These are phyloP conservation scores for Lamellibrachia columna DNA, from an alignment of 2,888 invertebrate genomes.

Conservation along the genomic window DNA sequence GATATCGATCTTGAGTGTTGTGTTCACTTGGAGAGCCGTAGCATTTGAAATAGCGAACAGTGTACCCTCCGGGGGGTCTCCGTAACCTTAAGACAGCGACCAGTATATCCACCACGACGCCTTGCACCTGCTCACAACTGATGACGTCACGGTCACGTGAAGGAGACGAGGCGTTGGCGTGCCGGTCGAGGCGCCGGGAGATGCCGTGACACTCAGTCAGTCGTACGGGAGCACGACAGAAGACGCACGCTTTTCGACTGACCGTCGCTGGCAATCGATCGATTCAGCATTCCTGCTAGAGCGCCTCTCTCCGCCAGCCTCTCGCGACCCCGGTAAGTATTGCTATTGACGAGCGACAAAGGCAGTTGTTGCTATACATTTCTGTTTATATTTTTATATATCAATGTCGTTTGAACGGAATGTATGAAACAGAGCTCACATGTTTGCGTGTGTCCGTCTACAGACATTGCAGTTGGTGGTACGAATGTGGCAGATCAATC, in stretches of 20 bases:
- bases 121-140: background rate
- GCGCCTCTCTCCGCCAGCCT: background rate
- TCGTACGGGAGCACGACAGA: constrained; percentile 2
- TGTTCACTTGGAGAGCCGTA: background rate
- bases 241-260: background rate
- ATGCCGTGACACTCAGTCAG: background rate
- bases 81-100: background rate
- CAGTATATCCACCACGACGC: background rate
- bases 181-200: background rate
- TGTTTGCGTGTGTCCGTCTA: background rate
- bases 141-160: background rate
- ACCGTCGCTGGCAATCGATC: background rate
- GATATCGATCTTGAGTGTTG: background rate
- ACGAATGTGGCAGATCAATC: background rate
- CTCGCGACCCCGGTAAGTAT: background rate
- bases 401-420: background rate
- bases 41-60: background rate
- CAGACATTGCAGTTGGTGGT: background rate
- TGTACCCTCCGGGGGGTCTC: background rate
- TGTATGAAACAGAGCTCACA: background rate
- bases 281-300: background rate
- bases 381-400: background rate
- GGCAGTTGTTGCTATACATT: background rate
- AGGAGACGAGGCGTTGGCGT: background rate
- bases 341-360: background rate